Evolutionary conservation across 2,888 invertebrate genomes (phyloP).

Genomic region (Drosophila hamatofila): DNA sequence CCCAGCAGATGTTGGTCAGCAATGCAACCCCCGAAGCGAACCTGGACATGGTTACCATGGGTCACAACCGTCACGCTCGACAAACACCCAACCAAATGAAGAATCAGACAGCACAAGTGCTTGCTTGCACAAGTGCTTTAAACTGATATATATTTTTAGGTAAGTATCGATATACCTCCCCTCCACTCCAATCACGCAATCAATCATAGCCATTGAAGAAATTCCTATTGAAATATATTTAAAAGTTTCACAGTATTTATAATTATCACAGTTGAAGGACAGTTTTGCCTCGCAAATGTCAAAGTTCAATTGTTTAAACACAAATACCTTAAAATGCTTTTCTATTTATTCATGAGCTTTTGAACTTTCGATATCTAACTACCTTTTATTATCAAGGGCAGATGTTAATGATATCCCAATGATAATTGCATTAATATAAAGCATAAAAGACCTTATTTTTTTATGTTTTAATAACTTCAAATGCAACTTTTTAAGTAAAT

Average conservation of each 20-base stretch:
- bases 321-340: neutral
- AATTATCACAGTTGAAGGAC: conserved; percentile 33
- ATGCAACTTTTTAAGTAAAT: no score
- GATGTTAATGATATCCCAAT: neutral
- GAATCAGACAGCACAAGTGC: conserved; percentile 31
- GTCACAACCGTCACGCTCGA: conserved; percentile 22
- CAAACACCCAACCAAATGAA: neutral
- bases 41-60: conserved; percentile 35
- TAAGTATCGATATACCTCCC: conserved; percentile 1
- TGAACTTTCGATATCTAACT: neutral
- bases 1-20: conserved; percentile 71
- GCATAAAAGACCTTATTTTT: neutral
- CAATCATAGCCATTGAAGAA: conserved; percentile 41
- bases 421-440: neutral
- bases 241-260: conserved; percentile 17
- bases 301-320: conserved; percentile 37
- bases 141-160: neutral
- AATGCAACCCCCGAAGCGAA: conserved; percentile 54
- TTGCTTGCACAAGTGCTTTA: neutral
- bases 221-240: conserved; percentile 39
- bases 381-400: conserved; percentile 23
- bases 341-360: neutral
- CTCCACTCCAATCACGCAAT: conserved; percentile 23
- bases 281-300: conserved; percentile 29
- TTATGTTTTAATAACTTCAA: neutral